Percentiles rank a stretch among this genome's conserved stretches.
phyloP scores from a whole-genome alignment of 1,140 invertebrate genomes.

The Drosophila pandora region DNA sequence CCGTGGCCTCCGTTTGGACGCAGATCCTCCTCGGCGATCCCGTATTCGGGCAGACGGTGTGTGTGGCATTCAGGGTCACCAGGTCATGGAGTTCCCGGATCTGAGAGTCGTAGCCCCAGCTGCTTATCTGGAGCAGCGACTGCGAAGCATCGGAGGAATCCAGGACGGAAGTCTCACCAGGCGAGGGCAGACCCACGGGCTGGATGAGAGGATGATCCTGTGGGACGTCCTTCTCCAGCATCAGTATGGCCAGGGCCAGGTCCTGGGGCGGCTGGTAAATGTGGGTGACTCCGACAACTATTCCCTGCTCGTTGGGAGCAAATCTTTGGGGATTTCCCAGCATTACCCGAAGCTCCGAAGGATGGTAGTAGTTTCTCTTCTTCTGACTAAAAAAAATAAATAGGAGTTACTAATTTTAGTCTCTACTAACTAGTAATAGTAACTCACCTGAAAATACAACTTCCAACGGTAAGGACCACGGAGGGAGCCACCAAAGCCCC shows the following conservation, averaged over 20 bases:
- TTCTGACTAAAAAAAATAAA: slow-evolving; percentile 15
- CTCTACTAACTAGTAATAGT: background rate
- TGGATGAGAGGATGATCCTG: slow-evolving; percentile 43
- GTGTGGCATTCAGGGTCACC: slow-evolving; percentile 33
- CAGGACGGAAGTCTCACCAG: background rate
- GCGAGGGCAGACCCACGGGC: slow-evolving; percentile 40
- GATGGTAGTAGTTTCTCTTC: slow-evolving; percentile 55
- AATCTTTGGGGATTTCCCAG: slow-evolving; percentile 67
- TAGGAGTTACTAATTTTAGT: background rate
- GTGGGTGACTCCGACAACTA: slow-evolving; percentile 64
- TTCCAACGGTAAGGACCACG: slow-evolving; percentile 83
- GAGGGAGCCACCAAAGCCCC: slow-evolving; percentile 82
- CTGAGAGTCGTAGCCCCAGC: slow-evolving; percentile 42
- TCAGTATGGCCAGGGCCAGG: slow-evolving; percentile 66
- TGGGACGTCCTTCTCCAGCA: slow-evolving; percentile 70
- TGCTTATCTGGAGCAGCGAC: slow-evolving; percentile 29
- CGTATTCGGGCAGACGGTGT: slow-evolving; percentile 19
- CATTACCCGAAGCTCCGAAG: slow-evolving; percentile 67
- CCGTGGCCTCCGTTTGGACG: slow-evolving; percentile 7
- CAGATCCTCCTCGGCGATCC: slow-evolving; percentile 11
- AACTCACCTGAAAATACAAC: slow-evolving; percentile 83
- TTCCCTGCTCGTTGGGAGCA: slow-evolving; percentile 43
- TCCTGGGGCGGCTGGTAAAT: slow-evolving; percentile 55
- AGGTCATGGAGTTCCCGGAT: slow-evolving; percentile 52
- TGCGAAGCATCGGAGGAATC: background rate